Base-by-base conservation (phyloP, 1,140 invertebrate genomes). In the Sesamia nonagrioides region DNA sequence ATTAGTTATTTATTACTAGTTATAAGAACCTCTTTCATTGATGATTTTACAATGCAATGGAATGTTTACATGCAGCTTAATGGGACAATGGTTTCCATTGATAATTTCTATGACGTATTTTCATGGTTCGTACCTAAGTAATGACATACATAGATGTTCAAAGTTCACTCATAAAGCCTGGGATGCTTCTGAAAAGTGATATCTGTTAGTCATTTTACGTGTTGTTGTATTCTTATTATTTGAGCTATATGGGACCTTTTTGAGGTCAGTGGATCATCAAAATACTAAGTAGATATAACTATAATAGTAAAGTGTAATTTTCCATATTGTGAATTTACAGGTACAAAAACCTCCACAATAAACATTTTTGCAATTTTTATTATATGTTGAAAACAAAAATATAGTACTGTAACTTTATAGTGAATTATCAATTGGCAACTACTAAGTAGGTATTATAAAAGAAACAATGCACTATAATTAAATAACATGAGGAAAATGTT, bases 151-250 rank as follows among this genome's bases (percentile, higher is more conserved):
- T 61, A 15, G 58, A 6, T 61, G 61, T 45, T 11, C 61, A 66
- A 66, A 66, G 61, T 68, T 27, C 63, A 68, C 48, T 40, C 13
- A 63, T 60, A 37, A 40, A 63, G 8, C 15, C 48, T 15, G 63
- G 42, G 9, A 45, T 48, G 1, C 9, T 48, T 45, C 42, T 27
- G 40, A 48, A 66, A 66, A 45, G 3, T 42, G n/a, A 63, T 63
- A 42, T 35, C 15, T 0, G n/a, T 66, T 66, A 66, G 61, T 66
- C 61, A 66, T 66, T 8, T 27, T 56, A 56, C 18, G 54, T 61
- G 37, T 63, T 42, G 15, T 63, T 8, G 60, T 63, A 56, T 27
- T 54, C 50, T 18, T 11, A n/a, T 54, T n/a, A 50, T 50, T n/a
- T n/a, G 45, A 13, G 9, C 5, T 48, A 48, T 50, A 52, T 2